Conservation (phyloP, 2,888 invertebrate species). For the Melolontha melolontha region DNA sequence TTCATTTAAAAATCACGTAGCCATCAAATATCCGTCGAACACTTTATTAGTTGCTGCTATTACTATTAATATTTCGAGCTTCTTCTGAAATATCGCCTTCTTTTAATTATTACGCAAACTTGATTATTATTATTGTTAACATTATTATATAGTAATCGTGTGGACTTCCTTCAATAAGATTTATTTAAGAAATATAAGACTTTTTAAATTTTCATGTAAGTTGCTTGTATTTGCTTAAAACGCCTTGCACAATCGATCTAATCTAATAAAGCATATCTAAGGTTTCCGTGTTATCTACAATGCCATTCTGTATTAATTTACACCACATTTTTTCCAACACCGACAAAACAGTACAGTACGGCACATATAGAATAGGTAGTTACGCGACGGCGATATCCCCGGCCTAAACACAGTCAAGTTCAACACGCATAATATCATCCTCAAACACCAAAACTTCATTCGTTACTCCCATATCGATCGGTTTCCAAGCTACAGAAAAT, state of each 20-base stretch:
- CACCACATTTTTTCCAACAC: conserved; percentile 4
- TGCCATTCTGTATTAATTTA: conserved; percentile 22
- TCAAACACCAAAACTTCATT: conserved; percentile 21
- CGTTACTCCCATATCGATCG: conserved; percentile 22
- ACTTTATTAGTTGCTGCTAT: too few species aligned
- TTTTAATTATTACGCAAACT: too few species aligned
- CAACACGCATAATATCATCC: conserved; percentile 28
- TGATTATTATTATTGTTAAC: too few species aligned
- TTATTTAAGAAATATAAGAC: too few species aligned
- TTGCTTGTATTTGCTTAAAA: conserved; percentile 2
- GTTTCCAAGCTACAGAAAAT: conserved; percentile 28
- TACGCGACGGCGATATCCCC: conserved; percentile 11
- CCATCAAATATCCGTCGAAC: too few species aligned
- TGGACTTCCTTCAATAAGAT: too few species aligned
- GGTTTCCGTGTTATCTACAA: conserved; percentile 13
- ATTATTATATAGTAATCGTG: too few species aligned
- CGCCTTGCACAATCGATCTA: conserved; percentile 17
- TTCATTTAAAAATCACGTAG: too few species aligned
- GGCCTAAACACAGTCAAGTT: conserved; percentile 4
- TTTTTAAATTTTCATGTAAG: too few species aligned
- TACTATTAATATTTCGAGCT: too few species aligned
- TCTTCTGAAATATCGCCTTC: too few species aligned
- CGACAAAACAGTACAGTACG: neutral
- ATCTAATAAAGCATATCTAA: conserved; percentile 32
- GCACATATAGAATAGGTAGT: conserved; percentile 10